Evolutionary conservation across 2,113 vertebrate genomes (phyloP).

Genomic region (Nesospiza acunhae): DNA sequence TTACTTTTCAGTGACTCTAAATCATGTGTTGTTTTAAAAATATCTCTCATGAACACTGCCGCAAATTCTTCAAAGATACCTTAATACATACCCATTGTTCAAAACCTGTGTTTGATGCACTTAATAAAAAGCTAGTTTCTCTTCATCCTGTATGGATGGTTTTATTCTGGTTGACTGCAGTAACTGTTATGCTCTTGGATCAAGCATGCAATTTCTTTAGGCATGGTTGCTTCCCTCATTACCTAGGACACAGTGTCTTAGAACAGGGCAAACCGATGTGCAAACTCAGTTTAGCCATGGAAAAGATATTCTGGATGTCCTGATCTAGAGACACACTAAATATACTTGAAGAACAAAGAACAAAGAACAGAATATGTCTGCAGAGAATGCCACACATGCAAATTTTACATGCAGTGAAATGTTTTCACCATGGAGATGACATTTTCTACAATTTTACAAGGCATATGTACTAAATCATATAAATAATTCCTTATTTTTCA

Average conservation of each 20-base stretch:
- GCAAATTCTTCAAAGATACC: neutral
- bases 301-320: neutral
- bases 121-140: neutral
- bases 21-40: neutral
- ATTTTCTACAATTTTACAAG: neutral
- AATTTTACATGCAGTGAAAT: neutral
- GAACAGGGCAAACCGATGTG: neutral
- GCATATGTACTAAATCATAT: neutral
- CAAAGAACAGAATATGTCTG: neutral
- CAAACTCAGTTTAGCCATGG: neutral
- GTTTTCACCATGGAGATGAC: neutral
- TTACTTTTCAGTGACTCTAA: neutral
- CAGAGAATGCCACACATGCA: neutral
- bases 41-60: neutral
- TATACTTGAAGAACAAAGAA: neutral
- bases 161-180: neutral
- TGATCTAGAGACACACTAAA: neutral
- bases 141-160: neutral
- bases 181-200: neutral
- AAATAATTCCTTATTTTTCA: neutral
- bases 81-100: too few species aligned
- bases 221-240: neutral
- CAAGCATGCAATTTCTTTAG: neutral
- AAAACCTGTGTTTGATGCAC: neutral
- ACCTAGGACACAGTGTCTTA: neutral